phyloP scores from a whole-genome alignment of 2,797 vertebrate genomes.

The Merluccius polli region DNA sequence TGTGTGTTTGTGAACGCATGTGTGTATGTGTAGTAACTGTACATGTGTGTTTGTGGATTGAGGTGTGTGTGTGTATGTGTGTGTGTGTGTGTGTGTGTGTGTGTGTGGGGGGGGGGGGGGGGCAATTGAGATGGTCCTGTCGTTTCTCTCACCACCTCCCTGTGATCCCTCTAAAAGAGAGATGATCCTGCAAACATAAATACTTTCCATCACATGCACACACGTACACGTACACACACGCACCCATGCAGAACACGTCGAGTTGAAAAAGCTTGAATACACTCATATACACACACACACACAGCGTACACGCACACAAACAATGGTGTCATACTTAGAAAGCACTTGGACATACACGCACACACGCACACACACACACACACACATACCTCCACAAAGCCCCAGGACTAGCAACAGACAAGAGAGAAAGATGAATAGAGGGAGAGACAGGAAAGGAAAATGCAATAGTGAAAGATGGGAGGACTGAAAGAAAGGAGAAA shows the following conservation, averaged over 20 bases:
- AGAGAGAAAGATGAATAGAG: conserved; percentile 17
- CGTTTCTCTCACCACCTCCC: conserved; percentile 50
- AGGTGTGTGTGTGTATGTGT: neutral
- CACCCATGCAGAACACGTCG: neutral
- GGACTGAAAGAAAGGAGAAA: conserved; percentile 41
- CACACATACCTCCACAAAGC: neutral
- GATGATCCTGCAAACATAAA: conserved; percentile 30
- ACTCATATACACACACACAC: neutral
- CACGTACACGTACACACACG: conserved; percentile 5
- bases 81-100: conserved; percentile 17
- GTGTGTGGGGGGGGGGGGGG: conserved; percentile 3
- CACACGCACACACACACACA: conserved; percentile 5
- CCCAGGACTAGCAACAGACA: conserved; percentile 9
- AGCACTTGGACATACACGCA: neutral
- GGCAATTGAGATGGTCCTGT: conserved; percentile 16
- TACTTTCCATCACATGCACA: conserved; percentile 28
- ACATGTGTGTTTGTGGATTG: neutral
- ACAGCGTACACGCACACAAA: neutral
- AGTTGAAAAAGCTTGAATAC: neutral
- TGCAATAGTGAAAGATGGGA: conserved; percentile 40
- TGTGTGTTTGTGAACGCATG: neutral
- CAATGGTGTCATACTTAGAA: too few species aligned
- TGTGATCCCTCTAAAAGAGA: conserved; percentile 39
- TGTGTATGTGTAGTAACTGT: neutral
- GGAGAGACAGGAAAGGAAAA: conserved; percentile 26